Percentiles rank a stretch among this genome's conserved stretches.
phyloP scores from a whole-genome alignment of 2,797 vertebrate species.

The Urophycis tenuis region DNA sequence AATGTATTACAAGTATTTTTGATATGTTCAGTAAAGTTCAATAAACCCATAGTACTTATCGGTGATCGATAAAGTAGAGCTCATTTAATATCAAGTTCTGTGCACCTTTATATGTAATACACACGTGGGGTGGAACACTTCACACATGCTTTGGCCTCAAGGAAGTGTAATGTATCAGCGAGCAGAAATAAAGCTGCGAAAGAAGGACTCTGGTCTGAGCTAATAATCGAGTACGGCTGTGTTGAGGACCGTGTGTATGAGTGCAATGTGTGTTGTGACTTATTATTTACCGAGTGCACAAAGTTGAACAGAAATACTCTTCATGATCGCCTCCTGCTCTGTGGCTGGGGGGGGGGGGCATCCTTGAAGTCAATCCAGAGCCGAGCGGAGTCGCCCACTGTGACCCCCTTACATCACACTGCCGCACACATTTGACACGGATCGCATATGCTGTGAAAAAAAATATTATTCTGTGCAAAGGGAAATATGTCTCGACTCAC shows the following conservation, averaged over 20 bases:
- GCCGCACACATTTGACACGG: too few species aligned
- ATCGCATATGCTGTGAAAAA: too few species aligned
- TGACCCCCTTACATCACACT: background rate
- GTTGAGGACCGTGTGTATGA: background rate
- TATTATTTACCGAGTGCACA: background rate
- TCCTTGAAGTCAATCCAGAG: background rate
- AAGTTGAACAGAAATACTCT: background rate
- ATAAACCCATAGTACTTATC: background rate
- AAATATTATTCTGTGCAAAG: too few species aligned
- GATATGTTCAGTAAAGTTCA: background rate
- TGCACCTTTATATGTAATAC: background rate
- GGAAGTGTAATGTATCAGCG: background rate
- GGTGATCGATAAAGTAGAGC: background rate
- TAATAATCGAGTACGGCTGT: background rate
- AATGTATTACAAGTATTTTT: background rate
- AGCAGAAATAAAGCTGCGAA: background rate
- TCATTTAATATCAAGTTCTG: background rate
- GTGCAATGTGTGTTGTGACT: background rate
- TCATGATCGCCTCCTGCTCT: background rate
- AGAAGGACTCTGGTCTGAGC: background rate
- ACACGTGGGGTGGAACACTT: background rate
- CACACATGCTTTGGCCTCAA: background rate
- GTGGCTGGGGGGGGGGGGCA: background rate
- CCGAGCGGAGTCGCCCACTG: background rate
- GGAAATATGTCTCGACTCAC: too few species aligned